Percentiles rank a stretch among this genome's conserved stretches.
These are phyloP conservation scores for Pseudococcus longispinus DNA, from an alignment of 2,888 invertebrate genomes.

Conservation along the genomic window DNA sequence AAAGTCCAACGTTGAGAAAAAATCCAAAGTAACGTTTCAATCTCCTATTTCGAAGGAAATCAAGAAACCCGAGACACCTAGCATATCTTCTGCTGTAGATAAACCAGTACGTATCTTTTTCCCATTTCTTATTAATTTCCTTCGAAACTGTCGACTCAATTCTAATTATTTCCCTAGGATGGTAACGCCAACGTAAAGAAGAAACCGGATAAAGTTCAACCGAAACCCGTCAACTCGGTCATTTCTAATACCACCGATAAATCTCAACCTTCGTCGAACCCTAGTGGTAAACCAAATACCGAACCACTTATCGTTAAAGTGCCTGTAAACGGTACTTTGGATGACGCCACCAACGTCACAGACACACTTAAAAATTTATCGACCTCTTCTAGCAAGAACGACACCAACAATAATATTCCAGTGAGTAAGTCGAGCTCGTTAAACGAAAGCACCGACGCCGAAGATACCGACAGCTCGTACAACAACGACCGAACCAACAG, in stretches of 20 bases:
- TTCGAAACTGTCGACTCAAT: background rate
- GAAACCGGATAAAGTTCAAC: slow-evolving; percentile 35
- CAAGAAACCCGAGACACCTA: slow-evolving; percentile 20
- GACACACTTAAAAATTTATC: background rate
- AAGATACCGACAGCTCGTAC: slow-evolving; percentile 11
- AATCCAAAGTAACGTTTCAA: slow-evolving; percentile 19
- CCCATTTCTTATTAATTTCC: background rate
- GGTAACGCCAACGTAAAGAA: slow-evolving; percentile 9
- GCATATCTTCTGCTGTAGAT: background rate
- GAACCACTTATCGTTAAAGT: background rate
- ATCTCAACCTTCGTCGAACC: background rate
- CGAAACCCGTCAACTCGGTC: background rate
- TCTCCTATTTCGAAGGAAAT: background rate
- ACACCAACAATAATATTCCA: slow-evolving; percentile 39
- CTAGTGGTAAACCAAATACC: slow-evolving; percentile 4
- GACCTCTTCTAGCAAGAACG: background rate
- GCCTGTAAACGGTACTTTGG: background rate
- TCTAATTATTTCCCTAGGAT: background rate
- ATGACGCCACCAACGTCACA: background rate
- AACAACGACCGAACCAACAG: background rate
- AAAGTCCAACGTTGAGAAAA: slow-evolving; percentile 10
- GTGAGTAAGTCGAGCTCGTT: background rate
- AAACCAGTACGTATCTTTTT: slow-evolving; percentile 17
- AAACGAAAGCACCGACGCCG: background rate
- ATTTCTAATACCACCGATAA: background rate